Conservation (phyloP, 1,140 invertebrate genomes). For the Zaprionus ornatus region DNA sequence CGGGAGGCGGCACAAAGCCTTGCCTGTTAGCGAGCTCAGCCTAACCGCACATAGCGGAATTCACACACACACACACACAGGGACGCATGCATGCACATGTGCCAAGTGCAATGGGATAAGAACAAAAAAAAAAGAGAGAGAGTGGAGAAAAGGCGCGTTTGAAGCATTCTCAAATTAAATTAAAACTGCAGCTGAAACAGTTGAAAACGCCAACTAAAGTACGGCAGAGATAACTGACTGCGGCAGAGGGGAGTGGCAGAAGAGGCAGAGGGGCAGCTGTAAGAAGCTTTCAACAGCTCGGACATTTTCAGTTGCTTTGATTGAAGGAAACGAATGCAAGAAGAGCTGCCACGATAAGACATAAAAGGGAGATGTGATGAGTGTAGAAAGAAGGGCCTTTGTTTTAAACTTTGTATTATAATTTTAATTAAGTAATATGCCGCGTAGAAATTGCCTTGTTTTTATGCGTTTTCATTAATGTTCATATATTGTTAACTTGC, state of each 20-base stretch:
- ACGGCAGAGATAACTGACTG: constrained; percentile 8
- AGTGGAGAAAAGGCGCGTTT: constrained; percentile 58
- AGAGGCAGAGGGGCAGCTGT: background rate
- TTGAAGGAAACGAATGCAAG: background rate
- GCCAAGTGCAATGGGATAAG: constrained; percentile 40
- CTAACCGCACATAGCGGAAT: constrained; percentile 50
- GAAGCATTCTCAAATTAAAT: constrained; percentile 78
- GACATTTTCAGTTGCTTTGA: constrained; percentile 11
- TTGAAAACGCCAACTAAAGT: constrained; percentile 41
- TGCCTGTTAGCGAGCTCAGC: constrained; percentile 42
- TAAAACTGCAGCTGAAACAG: constrained; percentile 63
- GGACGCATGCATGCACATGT: constrained; percentile 16
- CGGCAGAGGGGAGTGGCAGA: background rate
- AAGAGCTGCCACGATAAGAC: background rate
- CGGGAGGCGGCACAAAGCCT: background rate
- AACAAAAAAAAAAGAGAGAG: constrained; percentile 31
- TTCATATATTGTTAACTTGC: background rate
- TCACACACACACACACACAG: constrained; percentile 25
- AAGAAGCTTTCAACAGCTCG: background rate
- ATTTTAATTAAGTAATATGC: background rate
- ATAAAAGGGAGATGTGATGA: no score
- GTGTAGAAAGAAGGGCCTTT: background rate
- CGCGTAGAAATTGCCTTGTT: background rate
- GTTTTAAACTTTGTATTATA: background rate
- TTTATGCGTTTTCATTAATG: background rate